Evolutionary conservation across 2,113 vertebrate species (phyloP), one percentile per base, ranked within the genome.

Genomic region (Kryptolebias marmoratus): DNA sequence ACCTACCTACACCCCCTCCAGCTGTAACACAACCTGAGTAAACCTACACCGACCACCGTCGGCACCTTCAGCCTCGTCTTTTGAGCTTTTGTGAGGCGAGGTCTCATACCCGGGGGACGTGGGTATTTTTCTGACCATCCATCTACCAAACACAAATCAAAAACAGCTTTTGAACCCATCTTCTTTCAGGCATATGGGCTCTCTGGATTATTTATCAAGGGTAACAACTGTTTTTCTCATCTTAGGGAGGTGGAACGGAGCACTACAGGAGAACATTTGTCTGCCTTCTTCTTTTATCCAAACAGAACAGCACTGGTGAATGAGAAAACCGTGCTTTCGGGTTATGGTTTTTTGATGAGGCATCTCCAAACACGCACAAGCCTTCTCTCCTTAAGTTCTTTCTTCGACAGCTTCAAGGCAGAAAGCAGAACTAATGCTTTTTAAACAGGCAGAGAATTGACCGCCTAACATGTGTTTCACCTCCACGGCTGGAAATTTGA

Each of bases 11-110:
- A 77, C 80, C 82, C 18, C 36, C 36, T 82, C 45, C n/a, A 61
- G 87, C 79, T 73, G 85, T 70, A 92, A 90, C 73, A 53, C 62
- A 82, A 88, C 72, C 85, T 65, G 62, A 61, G 80, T 85, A 83
- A 88, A 61, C 75, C 22, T 87, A 89, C 80, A 88, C 83, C 82
- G 22, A 27, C 44, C 53, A n/a, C 62, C 68, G 18, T 14, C 15
- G 4, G 55, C 66, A 39, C 55, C 62, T n/a, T 44, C 14, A 22
- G 42, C 13, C 42, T 62, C 4, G 2, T 81, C 80, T 86, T 75
- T 82, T 73, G 74, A 80, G 77, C 81, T 80, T 88, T 89, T 80
- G 85, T 87, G 74, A 58, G 47, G 57, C 10, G n/a, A 60, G 39
- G 61, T 42, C 69, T 83, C 12, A 10, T 48, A 75, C 82, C 79